phyloP scores from a whole-genome alignment of 1,140 invertebrate genomes.

The Zeugodacus cucurbitae region DNA sequence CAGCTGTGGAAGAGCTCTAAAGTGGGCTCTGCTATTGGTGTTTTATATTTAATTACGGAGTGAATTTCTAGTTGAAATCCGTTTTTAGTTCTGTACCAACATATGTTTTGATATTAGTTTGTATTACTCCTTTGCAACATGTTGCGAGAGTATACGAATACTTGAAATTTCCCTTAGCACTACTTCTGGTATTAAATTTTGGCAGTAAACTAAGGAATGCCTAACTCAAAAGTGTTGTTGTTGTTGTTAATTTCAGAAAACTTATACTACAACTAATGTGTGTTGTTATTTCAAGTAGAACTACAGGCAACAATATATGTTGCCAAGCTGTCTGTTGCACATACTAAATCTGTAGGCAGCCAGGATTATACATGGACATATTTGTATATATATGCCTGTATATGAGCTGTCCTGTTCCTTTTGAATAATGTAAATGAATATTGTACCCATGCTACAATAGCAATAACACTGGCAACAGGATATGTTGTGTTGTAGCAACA shows the following conservation, averaged over 20 bases:
- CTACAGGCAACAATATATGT: not conserved
- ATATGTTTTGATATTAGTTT: too few species aligned
- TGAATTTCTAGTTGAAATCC: too few species aligned
- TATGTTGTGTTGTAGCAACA: not conserved
- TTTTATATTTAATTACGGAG: too few species aligned
- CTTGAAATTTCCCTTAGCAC: too few species aligned
- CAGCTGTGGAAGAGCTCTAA: not conserved
- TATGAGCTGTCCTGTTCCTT: not conserved
- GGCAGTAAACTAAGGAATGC: not conserved
- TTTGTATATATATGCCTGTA: not conserved
- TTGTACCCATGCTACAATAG: not conserved
- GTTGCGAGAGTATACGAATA: too few species aligned
- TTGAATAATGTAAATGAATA: not conserved
- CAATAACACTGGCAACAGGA: not conserved
- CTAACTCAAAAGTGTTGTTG: not conserved
- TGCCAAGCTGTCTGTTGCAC: not conserved
- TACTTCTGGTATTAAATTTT: not conserved
- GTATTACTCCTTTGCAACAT: too few species aligned
- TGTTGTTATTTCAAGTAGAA: not conserved
- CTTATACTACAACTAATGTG: not conserved
- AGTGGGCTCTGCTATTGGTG: too few species aligned
- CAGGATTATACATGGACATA: not conserved
- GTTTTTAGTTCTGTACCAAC: too few species aligned
- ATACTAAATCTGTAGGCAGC: not conserved
- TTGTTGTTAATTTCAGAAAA: not conserved